A percentile compares a stretch with the other conserved stretches of the same genome.
phyloP scores from a whole-genome alignment of 2,888 invertebrate genomes.

The Sarcophaga variegata region DNA sequence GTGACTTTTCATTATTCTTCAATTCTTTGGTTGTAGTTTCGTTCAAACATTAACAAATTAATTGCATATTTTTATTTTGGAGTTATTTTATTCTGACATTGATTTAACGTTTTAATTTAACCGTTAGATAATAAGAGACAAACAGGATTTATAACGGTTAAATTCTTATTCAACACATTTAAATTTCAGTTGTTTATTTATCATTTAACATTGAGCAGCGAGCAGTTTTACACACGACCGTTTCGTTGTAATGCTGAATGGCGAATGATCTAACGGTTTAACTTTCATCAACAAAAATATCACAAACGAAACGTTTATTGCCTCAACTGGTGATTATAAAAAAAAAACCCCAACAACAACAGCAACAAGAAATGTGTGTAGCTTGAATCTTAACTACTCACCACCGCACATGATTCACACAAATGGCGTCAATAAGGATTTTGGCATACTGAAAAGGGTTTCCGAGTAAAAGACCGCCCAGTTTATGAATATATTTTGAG shows the following conservation, averaged over 20 bases:
- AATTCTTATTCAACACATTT: conserved; percentile 9
- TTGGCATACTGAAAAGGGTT: conserved; percentile 21
- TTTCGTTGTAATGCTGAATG: conserved; percentile 72
- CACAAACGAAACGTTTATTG: conserved; percentile 52
- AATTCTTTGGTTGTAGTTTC: neutral
- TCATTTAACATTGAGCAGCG: conserved; percentile 28
- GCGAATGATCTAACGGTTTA: conserved; percentile 79
- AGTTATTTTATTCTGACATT: conserved; percentile 45
- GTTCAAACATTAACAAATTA: too few relatives aligned
- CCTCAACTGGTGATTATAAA: conserved; percentile 54
- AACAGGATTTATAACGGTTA: conserved; percentile 60
- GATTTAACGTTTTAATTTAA: conserved; percentile 42
- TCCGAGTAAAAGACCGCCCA: conserved; percentile 54
- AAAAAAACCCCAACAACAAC: neutral
- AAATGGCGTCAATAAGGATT: conserved; percentile 61
- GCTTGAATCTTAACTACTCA: neutral
- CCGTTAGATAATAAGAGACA: neutral
- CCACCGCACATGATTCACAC: conserved; percentile 21
- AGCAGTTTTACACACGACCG: conserved; percentile 55
- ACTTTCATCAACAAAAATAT: conserved; percentile 66
- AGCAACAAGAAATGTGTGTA: too few relatives aligned
- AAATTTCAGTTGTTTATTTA: neutral
- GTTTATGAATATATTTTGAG: conserved; percentile 3
- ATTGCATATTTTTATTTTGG: neutral
- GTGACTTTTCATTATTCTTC: conserved; percentile 40